Evolutionary conservation across 1,140 invertebrate species (phyloP), one percentile per base, ranked within the genome.

Genomic region (Oryzaephilus surinamensis): DNA sequence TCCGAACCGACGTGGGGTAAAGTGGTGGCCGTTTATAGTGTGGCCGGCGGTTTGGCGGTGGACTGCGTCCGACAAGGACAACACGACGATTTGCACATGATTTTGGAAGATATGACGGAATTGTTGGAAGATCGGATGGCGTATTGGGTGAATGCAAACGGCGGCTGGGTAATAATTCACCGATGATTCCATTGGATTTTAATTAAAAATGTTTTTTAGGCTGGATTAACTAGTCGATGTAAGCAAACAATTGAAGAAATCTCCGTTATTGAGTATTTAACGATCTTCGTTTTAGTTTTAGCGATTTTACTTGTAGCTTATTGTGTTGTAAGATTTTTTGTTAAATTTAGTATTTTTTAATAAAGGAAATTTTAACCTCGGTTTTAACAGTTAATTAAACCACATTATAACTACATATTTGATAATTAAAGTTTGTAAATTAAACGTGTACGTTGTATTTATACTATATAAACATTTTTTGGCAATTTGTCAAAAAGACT

Each of bases 61-160:
- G 81, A 84, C 45, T 79, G 75, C 51, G 77, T 81, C 2, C 64
- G 70, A 2, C 72, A 75, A 50, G 75, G 74, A 2, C 75, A 76
- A 55, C 69, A 69, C 1, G 78, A 82, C 41, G 75, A 72, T 49
- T 56, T 82, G 12, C 65, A 71, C n/a, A 65, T 65, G 15, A 62
- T 83, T 43, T 58, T 75, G 49, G 66, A 79, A 38, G 66, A 71
- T 10, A 69, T 82, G 45, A 70, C 65, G 0, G 68, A 72, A 31
- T 65, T 81, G 6, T 61, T 82, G 2, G 77, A 81, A 51, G 72
- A 78, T 45, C 70, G 77, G 39, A 50, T 83, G 3, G 77, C 75
- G 3, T 51, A 64, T 12, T 84, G 79, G 79, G 74, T 84, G 5
- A 71, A 75, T 37, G 65, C 72, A 11, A 80, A 79, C 52, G 79